phyloP scores from a whole-genome alignment of 2,797 vertebrate species.

The Myotis myotis region DNA sequence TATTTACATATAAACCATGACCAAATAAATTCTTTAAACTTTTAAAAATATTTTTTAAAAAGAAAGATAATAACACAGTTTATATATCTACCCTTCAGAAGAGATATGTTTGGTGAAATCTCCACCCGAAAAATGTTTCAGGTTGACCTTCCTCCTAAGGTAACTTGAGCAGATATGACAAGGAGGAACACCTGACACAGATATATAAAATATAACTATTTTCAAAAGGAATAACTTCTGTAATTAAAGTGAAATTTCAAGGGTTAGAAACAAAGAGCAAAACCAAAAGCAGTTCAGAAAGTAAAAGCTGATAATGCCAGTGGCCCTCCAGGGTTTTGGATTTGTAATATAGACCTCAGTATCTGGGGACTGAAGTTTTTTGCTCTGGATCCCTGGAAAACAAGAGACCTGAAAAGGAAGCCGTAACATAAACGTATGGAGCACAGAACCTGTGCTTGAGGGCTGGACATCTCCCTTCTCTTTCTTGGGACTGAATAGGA shows the following conservation, averaged over 20 bases:
- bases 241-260: neutral
- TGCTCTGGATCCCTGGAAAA: neutral
- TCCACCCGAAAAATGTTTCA: neutral
- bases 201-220: neutral
- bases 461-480: neutral
- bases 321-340: neutral
- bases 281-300: constrained; percentile 12
- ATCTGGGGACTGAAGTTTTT: neutral
- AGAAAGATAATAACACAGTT: neutral
- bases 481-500: neutral
- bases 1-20: too few relatives aligned
- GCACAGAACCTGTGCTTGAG: neutral
- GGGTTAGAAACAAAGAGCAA: neutral
- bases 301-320: neutral
- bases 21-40: neutral
- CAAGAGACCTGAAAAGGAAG: neutral
- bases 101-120: neutral
- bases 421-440: neutral
- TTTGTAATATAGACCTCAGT: neutral
- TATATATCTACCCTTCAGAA: neutral
- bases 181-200: neutral
- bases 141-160: neutral
- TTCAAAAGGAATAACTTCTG: neutral
- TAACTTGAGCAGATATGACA: neutral
- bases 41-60: neutral